phyloP scores from a whole-genome alignment of 2,888 invertebrate genomes.

The Adela reaumurella region DNA sequence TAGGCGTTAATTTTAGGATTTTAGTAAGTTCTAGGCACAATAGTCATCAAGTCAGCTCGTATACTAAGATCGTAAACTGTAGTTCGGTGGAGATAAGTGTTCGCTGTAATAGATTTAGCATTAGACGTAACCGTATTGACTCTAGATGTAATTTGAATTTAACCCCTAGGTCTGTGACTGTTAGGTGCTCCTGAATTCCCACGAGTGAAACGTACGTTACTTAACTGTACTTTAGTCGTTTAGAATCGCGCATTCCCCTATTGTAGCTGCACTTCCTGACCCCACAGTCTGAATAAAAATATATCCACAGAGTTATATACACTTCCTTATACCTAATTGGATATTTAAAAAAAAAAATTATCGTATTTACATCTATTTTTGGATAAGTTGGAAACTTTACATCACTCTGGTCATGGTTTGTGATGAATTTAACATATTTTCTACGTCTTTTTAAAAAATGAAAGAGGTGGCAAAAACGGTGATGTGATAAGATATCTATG shows the following conservation, averaged over 20 bases:
- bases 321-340: neutral
- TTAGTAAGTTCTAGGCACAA: slow-evolving; percentile 34
- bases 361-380: neutral
- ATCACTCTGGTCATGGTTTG: neutral
- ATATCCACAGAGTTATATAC: neutral
- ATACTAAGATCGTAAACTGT: slow-evolving; percentile 8
- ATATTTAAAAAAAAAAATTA: neutral
- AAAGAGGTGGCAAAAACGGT: neutral
- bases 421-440: neutral
- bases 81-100: neutral
- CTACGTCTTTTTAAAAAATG: neutral
- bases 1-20: neutral
- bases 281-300: neutral
- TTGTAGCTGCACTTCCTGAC: neutral
- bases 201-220: neutral
- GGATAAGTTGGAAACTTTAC: neutral
- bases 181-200: neutral
- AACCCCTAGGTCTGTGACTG: neutral
- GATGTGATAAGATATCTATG: neutral
- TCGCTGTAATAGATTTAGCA: neutral
- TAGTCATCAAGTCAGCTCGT: slow-evolving; percentile 56
- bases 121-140: neutral
- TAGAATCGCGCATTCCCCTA: no score
- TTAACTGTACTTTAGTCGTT: neutral
- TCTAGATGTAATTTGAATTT: neutral